Evolutionary conservation across 2,797 vertebrate genomes (phyloP).

Genomic region (Halcyon badia): DNA sequence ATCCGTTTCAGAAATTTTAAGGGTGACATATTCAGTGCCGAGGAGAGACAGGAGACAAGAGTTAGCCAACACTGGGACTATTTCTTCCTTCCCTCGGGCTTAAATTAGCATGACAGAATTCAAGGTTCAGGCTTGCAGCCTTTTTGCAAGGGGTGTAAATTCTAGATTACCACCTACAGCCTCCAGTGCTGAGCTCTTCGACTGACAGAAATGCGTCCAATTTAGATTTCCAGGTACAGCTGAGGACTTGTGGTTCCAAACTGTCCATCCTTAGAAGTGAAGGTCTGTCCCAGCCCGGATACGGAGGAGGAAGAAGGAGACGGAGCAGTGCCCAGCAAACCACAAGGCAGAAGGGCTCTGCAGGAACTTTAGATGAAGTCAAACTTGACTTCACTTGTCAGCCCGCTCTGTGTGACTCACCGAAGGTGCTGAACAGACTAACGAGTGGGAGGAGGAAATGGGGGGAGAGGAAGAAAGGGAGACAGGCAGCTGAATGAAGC

Average conservation of each 20-base stretch:
- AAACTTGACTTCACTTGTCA: slow-evolving; percentile 60
- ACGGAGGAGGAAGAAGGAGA: background rate
- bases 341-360: background rate
- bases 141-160: background rate
- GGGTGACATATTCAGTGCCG: background rate
- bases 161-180: background rate
- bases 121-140: background rate
- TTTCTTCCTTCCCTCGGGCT: background rate
- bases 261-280: background rate
- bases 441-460: slow-evolving; percentile 62
- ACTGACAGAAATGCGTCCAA: background rate
- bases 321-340: background rate
- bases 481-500: slow-evolving; percentile 46
- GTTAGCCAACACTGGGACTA: background rate
- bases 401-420: slow-evolving; percentile 63
- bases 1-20: slow-evolving; percentile 11
- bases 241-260: accelerated
- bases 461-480: slow-evolving; percentile 50
- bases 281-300: background rate
- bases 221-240: background rate
- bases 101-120: background rate
- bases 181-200: background rate
- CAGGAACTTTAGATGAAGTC: slow-evolving; percentile 22
- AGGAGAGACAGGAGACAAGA: background rate
- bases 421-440: slow-evolving; percentile 65